Base-by-base conservation (phyloP, 2,113 vertebrate species). In the Tympanuchus pallidicinctus region DNA sequence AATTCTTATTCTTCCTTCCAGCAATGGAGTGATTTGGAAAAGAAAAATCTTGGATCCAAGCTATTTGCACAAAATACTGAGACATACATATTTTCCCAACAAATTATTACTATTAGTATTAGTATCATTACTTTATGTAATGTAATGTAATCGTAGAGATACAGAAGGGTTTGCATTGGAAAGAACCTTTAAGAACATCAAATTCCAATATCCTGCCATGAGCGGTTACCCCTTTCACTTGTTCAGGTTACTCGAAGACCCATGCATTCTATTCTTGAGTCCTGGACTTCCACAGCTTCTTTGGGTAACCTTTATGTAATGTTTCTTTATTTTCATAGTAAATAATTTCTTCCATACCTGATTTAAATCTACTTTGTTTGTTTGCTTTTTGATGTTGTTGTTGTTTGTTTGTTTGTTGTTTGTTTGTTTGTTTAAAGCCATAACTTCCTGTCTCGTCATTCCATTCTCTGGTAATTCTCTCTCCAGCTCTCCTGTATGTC, bases 1-100 rank as follows among this genome's bases (percentile, higher is more conserved):
- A 1, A 14, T 21, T 10, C 0, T 25, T 54, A 6, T 13, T 0
- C 0, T 0, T 56, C 7, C 82, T 67, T 59, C 18, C 12, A 74
- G 3, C 2, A 38, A 4, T 74, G 65, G 63, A 22, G 56, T 18
- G 8, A 2, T 48, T 81, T 69, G 9, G 38, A 13, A 82, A 79
- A 32, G 10, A 3, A 52, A 76, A 15, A 48, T 0, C 4, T 82
- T 69, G 11, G 3, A 19, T 20, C 20, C 32, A 60, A 78, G 16
- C 0, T 3, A 40, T 2, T 43, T 18, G 1, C 25, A 25, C 21
- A 36, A 78, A 43, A 70, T 73, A 19, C 1, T 43, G 25, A 6
- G 4, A 45, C 19, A 5, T 4, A 30, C 63, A 5, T 25, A 66
- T 48, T 20, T 63, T 71, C 4, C 6, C 4, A 18, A 43, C 7